Evolutionary conservation across 2,797 vertebrate species (phyloP).

Genomic region (Menidia menidia): DNA sequence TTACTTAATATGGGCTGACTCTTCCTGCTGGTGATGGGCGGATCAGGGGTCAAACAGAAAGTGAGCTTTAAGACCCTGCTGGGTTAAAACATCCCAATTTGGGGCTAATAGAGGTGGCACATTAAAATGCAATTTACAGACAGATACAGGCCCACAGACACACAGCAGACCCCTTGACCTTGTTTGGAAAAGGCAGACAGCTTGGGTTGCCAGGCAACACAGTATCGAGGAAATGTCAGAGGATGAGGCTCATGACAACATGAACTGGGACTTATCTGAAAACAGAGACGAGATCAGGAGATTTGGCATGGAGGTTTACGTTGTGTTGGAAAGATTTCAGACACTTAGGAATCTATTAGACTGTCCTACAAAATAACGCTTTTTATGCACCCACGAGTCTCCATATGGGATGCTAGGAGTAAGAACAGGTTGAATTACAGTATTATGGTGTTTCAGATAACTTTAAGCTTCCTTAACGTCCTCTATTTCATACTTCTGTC

Average conservation of each 20-base stretch:
- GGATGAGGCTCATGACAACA: conserved; percentile 59
- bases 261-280: conserved; percentile 35
- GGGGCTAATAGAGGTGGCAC: conserved; percentile 30
- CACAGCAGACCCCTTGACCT: conserved; percentile 57
- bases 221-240: conserved; percentile 47
- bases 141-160: not conserved
- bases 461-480: not conserved
- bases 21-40: conserved; percentile 12
- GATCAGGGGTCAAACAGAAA: conserved; percentile 7
- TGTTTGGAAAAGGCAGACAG: conserved; percentile 60
- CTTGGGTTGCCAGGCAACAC: conserved; percentile 70
- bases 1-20: conserved; percentile 1
- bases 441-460: conserved; percentile 12
- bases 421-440: not conserved
- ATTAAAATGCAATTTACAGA: conserved; percentile 39
- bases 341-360: too few species aligned
- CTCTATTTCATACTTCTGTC: not conserved
- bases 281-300: not conserved
- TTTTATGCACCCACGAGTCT: not conserved
- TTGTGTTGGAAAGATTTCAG: too few species aligned
- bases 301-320: too few species aligned
- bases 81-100: conserved; percentile 17
- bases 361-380: too few species aligned
- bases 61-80: conserved; percentile 6
- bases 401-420: not conserved